Evolutionary conservation across 2,888 invertebrate genomes (phyloP).

Genomic region (Dione vanillae): DNA sequence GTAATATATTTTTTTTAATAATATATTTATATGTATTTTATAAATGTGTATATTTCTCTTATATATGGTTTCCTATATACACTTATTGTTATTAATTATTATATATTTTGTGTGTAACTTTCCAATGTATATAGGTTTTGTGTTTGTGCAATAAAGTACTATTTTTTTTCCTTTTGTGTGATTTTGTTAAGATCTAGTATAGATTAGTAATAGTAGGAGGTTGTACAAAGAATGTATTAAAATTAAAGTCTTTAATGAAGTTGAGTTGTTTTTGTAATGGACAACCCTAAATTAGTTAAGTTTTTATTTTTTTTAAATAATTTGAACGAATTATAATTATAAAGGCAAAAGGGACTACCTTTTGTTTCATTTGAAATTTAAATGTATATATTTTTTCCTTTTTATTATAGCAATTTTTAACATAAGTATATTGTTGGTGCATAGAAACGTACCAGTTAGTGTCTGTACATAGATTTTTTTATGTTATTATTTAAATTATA

Average conservation of each 20-base stretch:
- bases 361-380: too few relatives aligned
- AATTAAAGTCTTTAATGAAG: conserved; percentile 11
- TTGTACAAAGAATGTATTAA: conserved; percentile 35
- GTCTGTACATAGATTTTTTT: too few relatives aligned
- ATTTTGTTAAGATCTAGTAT: conserved; percentile 30
- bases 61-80: conserved; percentile 9
- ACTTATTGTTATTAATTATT: not conserved
- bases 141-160: conserved; percentile 40
- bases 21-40: conserved; percentile 14
- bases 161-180: conserved; percentile 34
- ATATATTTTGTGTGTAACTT: conserved; percentile 6
- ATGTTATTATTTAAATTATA: too few relatives aligned
- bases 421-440: too few relatives aligned
- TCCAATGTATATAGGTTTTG: conserved; percentile 28
- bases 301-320: too few relatives aligned
- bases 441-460: too few relatives aligned
- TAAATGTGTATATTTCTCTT: conserved; percentile 12
- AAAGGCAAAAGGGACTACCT: too few relatives aligned
- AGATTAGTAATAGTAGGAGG: conserved; percentile 19
- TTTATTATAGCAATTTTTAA: too few relatives aligned
- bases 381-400: too few relatives aligned
- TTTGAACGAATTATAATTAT: too few relatives aligned
- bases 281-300: not conserved
- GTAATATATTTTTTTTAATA: not conserved
- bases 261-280: not conserved